Percentiles rank a stretch among this genome's conserved stretches.
Conservation (phyloP, 2,888 invertebrate genomes). For the Apodemia mormo region DNA sequence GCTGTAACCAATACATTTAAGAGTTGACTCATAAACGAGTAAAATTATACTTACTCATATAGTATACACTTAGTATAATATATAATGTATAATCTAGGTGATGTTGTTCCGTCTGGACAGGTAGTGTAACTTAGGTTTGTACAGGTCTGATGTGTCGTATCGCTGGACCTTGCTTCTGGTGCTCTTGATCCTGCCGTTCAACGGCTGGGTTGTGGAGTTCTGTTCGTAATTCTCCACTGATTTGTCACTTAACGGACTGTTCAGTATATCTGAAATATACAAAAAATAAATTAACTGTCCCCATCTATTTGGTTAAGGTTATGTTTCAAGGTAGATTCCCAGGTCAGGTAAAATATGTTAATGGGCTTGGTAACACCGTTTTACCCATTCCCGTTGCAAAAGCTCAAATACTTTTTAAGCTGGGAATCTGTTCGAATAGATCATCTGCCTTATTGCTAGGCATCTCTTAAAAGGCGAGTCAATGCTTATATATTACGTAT, state of each 20-base stretch:
- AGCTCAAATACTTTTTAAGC: too few species aligned
- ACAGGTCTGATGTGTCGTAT: constrained; percentile 68
- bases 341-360: too few species aligned
- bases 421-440: too few species aligned
- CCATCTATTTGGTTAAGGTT: too few species aligned
- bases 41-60: neutral
- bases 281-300: neutral
- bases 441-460: too few species aligned
- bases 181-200: constrained; percentile 58
- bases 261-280: constrained; percentile 53
- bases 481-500: too few species aligned
- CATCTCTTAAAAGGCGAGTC: too few species aligned
- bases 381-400: too few species aligned
- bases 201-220: constrained; percentile 45
- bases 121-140: constrained; percentile 73
- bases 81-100: constrained; percentile 45
- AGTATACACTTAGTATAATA: neutral
- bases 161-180: constrained; percentile 57
- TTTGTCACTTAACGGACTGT: constrained; percentile 76
- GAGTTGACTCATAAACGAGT: neutral
- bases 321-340: too few species aligned
- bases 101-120: constrained; percentile 68
- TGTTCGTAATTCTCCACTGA: constrained; percentile 75
- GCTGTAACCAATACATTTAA: neutral
- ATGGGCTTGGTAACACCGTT: too few species aligned